Evolutionary conservation across 2,113 vertebrate species (phyloP), one percentile per base, ranked within the genome.

Genomic region (Rhinoderma darwinii): DNA sequence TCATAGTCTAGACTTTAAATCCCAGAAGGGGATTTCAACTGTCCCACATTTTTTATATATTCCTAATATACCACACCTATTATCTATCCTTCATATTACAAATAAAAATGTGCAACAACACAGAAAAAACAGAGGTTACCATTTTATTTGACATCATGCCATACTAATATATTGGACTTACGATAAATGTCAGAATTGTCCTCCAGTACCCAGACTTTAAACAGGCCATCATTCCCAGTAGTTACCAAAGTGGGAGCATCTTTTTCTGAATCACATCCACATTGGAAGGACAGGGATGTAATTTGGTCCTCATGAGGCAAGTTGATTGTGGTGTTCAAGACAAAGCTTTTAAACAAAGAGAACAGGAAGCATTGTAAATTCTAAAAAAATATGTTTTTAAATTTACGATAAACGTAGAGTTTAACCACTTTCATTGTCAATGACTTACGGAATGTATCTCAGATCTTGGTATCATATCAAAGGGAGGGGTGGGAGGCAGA

Each of bases 121-220:
- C 2, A 10, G 25, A 15, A 1, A 30, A 77, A 30, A 17, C 0
- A 54, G 1, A n/a, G 6, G 5, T n/a, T 25, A 25, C 25, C 3
- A 14, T 12, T 50, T 12, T 12, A 12, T 50, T 14, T 50, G 8
- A 5, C 18, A 27, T 61, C 56, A 66, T 32, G 61, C 14, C 27
- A 15, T 14, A 32, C 10, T 15, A 30, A 11, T 8, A 82, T 41
- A 39, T 8, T 59, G 88, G 73, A 54, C 90, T 91, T 90, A 95
- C 95, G 91, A 39, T 95, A 94, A 9, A 92, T 93, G 88, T 96
- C 95, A 68, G 92, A 90, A 4, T 96, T 92, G 59, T 92, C 84
- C 8, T 91, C 89, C 51, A 97, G 92, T 89, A 95, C 88, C 98
- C 98, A 99, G 86, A 95, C 97, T 96, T 99, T 99, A 91, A 99